Evolutionary conservation across 2,888 invertebrate genomes (phyloP).

Genomic region (Philereme vetulata): DNA sequence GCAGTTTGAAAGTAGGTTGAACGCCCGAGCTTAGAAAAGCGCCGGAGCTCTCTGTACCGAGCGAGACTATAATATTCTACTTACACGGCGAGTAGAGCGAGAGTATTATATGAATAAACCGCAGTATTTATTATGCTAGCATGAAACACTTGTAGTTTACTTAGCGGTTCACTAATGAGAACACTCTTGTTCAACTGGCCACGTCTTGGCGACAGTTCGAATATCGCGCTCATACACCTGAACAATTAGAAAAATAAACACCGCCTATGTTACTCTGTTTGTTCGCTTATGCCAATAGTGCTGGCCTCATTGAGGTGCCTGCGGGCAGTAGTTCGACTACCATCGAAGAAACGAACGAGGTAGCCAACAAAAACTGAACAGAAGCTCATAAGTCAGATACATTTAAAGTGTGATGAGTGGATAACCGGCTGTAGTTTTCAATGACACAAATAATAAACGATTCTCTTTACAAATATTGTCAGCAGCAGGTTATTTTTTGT

Average conservation of each 20-base stretch:
- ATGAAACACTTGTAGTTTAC: slow-evolving; percentile 36
- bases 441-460: slow-evolving; percentile 57
- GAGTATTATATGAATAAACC: slow-evolving; percentile 8
- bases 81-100: slow-evolving; percentile 1
- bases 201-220: slow-evolving; percentile 48
- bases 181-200: slow-evolving; percentile 35
- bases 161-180: slow-evolving; percentile 50
- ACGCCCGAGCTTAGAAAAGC: slow-evolving; percentile 50
- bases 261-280: slow-evolving; percentile 61
- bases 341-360: slow-evolving; percentile 30
- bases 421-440: slow-evolving; percentile 44
- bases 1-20: slow-evolving; percentile 59
- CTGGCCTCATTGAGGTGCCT: slow-evolving; percentile 67
- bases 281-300: slow-evolving; percentile 60
- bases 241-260: slow-evolving; percentile 65
- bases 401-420: slow-evolving; percentile 51
- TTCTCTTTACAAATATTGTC: slow-evolving; percentile 53
- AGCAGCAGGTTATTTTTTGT: slow-evolving; percentile 51
- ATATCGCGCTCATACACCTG: slow-evolving; percentile 54
- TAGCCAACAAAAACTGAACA: slow-evolving; percentile 50
- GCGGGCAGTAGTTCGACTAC: slow-evolving; percentile 47
- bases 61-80: slow-evolving; percentile 38
- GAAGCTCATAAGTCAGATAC: slow-evolving; percentile 50
- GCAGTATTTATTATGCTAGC: slow-evolving; percentile 20
- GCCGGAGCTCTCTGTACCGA: slow-evolving; percentile 43